These are phyloP conservation scores for Tonatia bakeri DNA, from an alignment of 2,113 vertebrate species.

Conservation along the genomic window DNA sequence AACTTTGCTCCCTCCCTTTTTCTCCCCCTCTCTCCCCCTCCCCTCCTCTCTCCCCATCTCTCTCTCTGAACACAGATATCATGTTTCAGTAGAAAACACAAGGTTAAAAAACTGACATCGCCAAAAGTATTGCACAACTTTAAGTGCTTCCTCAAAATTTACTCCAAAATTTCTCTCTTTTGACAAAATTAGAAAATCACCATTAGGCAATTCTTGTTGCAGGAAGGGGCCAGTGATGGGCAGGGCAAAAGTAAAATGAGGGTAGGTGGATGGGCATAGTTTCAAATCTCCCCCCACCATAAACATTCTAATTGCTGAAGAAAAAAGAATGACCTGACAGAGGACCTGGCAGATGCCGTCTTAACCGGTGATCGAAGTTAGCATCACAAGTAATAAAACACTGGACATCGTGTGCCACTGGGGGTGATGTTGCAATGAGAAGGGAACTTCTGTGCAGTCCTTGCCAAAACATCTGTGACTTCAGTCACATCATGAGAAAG, in stretches of 20 bases:
- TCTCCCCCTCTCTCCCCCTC: too few relatives aligned
- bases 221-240: not conserved
- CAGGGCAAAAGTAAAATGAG: not conserved
- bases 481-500: not conserved
- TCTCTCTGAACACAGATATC: not conserved
- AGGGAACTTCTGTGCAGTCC: not conserved
- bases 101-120: conserved; percentile 71
- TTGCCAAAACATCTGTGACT: not conserved
- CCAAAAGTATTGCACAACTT: conserved; percentile 83
- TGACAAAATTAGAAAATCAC: not conserved
- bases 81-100: conserved; percentile 70
- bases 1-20: not conserved
- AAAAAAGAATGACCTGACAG: not conserved
- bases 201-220: not conserved
- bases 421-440: rapidly evolving
- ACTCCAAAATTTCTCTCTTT: conserved; percentile 54
- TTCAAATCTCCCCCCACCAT: not conserved
- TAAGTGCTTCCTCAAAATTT: conserved; percentile 75
- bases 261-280: not conserved
- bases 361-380: not conserved
- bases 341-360: not conserved
- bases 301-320: not conserved
- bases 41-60: too few relatives aligned
- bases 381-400: not conserved
- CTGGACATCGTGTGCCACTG: rapidly evolving